Base-by-base conservation (phyloP, 2,113 vertebrate genomes). In the Galeopterus variegatus region DNA sequence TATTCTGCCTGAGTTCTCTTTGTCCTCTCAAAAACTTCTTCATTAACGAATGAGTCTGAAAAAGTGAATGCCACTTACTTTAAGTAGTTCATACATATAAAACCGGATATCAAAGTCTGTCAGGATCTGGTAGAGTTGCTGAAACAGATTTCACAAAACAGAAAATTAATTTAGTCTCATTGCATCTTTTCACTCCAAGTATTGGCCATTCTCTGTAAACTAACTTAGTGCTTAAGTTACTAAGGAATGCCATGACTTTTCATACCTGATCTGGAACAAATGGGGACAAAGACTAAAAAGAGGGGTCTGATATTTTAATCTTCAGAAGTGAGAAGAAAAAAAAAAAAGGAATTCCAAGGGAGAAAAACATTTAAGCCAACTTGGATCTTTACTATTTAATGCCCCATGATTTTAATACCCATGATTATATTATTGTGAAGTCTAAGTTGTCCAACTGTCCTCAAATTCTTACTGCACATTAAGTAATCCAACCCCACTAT, bases 51-150 rank as follows among this genome's bases (percentile, higher is more conserved):
- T 24, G n/a, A 64, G 36, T 5, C 65, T 90, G 28, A 85, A 70
- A 90, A 81, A 94, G 60, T 48, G 67, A 85, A 82, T 82, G 67
- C 19, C 83, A 99, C 99, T 99, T 98, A 99, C 99, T 99, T 99
- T 99, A 80, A 99, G 99, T 98, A 99, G 99, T 99, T 99, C 99
- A 98, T 99, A 99, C 99, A 99, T 99, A 99, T 99, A 99, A 99
- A 99, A 99, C 96, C 99, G 99, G 98, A 99, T 99, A 98, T 99
- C 99, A 97, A 99, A 99, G 98, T 99, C 99, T 94, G 99, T 99
- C 99, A 99, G 99, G 98, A 99, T 99, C 99, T 99, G 99, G 98
- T 99, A 99, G 96, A 99, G 99, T 99, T 99, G 99, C 99, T 99
- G 98, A 96, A 99, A 98, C 73, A 98, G 95, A 98, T 97, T 96